Evolutionary conservation across 2,797 vertebrate species (phyloP).

Genomic region (Typhlichthys subterraneus): DNA sequence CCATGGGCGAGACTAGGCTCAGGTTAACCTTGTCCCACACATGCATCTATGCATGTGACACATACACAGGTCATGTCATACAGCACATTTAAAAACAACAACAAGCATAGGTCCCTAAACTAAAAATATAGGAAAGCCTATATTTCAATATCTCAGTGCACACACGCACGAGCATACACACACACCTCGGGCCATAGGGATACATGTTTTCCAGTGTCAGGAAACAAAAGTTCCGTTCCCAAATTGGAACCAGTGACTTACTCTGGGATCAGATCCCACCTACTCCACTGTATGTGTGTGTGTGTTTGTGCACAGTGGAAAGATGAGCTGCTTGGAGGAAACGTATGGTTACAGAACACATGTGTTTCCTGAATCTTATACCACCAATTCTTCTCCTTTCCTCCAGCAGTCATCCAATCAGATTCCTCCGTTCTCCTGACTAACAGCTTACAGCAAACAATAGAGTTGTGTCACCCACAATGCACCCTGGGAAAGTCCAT

Average conservation of each 20-base stretch:
- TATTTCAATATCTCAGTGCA: neutral
- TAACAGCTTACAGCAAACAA: too few species aligned
- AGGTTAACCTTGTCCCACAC: slow-evolving; percentile 4
- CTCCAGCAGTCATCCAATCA: slow-evolving; percentile 3
- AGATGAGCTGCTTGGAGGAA: slow-evolving; percentile 17
- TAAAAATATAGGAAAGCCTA: too few species aligned
- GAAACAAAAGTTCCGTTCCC: neutral
- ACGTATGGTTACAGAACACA: slow-evolving; percentile 23
- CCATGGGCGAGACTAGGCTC: too few species aligned
- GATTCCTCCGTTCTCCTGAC: neutral
- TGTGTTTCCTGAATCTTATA: slow-evolving; percentile 26
- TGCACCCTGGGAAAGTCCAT: too few species aligned
- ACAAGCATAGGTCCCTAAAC: too few species aligned
- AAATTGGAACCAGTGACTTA: neutral
- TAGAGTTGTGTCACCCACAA: too few species aligned
- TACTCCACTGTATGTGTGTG: too few species aligned
- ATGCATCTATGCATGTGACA: neutral
- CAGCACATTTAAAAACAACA: too few species aligned
- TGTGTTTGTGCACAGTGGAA: slow-evolving; percentile 4
- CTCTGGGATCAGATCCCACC: too few species aligned
- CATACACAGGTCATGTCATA: neutral
- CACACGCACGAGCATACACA: neutral
- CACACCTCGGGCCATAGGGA: neutral
- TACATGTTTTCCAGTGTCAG: neutral
- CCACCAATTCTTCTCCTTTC: neutral